Percentiles rank a stretch among this genome's conserved stretches.
Evolutionary conservation across 2,888 invertebrate species (phyloP).

Genomic region (Heliconius aoede): DNA sequence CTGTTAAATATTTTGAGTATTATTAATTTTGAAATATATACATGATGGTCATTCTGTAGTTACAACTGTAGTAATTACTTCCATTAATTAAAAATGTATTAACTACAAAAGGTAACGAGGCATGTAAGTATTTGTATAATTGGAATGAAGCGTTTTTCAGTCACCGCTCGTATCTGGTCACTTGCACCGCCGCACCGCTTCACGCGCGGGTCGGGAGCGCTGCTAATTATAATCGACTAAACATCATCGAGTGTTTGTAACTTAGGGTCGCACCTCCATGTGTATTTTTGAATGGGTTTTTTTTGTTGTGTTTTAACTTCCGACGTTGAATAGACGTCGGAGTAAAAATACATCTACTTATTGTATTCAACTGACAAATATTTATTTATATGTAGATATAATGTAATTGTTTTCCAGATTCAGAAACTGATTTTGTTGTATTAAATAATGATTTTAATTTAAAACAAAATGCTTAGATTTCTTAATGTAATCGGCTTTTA

Average conservation of each 20-base stretch:
- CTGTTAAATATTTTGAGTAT: neutral
- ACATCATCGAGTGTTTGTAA: constrained; percentile 79
- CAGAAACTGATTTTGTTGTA: neutral
- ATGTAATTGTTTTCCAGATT: neutral
- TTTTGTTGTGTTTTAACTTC: constrained; percentile 64
- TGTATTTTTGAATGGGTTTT: constrained; percentile 70
- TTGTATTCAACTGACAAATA: neutral
- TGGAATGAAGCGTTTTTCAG: neutral
- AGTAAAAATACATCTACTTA: neutral
- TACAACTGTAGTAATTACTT: neutral
- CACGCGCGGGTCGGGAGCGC: constrained; percentile 64
- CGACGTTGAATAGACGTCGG: constrained; percentile 41
- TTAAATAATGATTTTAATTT: neutral
- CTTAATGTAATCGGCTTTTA: neutral
- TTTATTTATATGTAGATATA: neutral
- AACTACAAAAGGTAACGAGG: neutral
- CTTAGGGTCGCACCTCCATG: constrained; percentile 74
- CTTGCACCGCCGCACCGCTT: constrained; percentile 57
- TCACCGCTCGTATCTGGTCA: constrained; percentile 51
- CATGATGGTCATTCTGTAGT: neutral
- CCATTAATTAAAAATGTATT: neutral
- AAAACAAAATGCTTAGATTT: neutral
- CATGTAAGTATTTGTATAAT: neutral
- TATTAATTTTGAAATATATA: neutral
- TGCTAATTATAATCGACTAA: constrained; percentile 83